These are phyloP conservation scores for Drosophila nigromelanica DNA, from an alignment of 1,140 invertebrate genomes.

Conservation along the genomic window DNA sequence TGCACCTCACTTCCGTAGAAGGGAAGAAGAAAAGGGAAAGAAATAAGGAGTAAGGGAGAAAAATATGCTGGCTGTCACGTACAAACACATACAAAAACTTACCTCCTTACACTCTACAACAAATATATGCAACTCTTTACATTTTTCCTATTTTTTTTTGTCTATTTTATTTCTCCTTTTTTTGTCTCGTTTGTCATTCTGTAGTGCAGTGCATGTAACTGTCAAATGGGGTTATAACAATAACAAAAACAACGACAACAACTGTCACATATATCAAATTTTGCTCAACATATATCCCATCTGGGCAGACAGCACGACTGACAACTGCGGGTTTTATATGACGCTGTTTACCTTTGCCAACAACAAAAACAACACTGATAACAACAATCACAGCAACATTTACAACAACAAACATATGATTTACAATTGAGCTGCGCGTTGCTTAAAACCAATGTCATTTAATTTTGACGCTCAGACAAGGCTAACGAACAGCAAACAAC, in stretches of 20 bases:
- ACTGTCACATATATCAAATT: slow-evolving; percentile 59
- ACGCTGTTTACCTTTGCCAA: slow-evolving; percentile 74
- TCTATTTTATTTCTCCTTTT: slow-evolving; percentile 19
- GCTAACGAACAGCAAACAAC: slow-evolving; percentile 30
- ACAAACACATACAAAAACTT: slow-evolving; percentile 38
- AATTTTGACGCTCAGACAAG: slow-evolving; percentile 38
- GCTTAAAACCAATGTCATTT: slow-evolving; percentile 47
- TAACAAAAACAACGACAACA: slow-evolving; percentile 17
- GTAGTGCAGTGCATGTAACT: slow-evolving; percentile 65
- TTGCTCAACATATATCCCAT: slow-evolving; percentile 19
- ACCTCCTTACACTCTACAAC: slow-evolving; percentile 8
- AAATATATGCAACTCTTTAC: slow-evolving; percentile 48
- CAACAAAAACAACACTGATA: slow-evolving; percentile 20
- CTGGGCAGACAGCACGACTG: slow-evolving; percentile 28
- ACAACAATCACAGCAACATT: slow-evolving; percentile 1
- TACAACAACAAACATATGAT: slow-evolving; percentile 22
- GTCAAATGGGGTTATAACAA: slow-evolving; percentile 50
- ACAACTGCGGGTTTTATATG: slow-evolving; percentile 63
- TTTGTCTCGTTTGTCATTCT: slow-evolving; percentile 54
- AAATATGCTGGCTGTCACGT: slow-evolving; percentile 56
- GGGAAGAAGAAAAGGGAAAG: neutral
- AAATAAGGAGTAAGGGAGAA: neutral
- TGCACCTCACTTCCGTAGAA: neutral
- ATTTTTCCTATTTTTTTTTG: slow-evolving; percentile 12
- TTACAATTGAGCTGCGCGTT: slow-evolving; percentile 41